Percentiles rank a stretch among this genome's conserved stretches.
Conservation (phyloP, 2,888 invertebrate genomes). For the Ypsolopha scabrella region DNA sequence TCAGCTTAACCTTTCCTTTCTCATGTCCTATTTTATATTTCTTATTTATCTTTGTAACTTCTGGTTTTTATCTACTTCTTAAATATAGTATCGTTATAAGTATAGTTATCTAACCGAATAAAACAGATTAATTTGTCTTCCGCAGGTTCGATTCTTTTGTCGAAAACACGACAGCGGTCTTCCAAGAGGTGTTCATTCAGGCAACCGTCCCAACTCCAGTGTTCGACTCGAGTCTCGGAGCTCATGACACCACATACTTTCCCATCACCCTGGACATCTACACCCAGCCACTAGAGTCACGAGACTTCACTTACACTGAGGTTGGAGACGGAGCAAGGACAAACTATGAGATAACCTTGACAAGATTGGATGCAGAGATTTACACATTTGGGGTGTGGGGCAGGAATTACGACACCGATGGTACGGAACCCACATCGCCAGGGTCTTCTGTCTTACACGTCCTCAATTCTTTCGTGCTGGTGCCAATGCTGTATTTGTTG, state of each 20-base stretch:
- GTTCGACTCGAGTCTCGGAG: slow-evolving; percentile 19
- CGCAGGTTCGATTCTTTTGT: slow-evolving; percentile 54
- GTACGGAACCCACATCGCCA: slow-evolving; percentile 29
- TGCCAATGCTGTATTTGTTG: neutral
- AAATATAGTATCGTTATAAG: no score
- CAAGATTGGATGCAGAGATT: slow-evolving; percentile 30
- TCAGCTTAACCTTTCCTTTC: no score
- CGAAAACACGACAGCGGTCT: slow-evolving; percentile 41
- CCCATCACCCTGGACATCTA: slow-evolving; percentile 60
- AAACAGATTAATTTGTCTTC: slow-evolving; percentile 9
- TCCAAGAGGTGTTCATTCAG: slow-evolving; percentile 51
- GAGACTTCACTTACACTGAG: slow-evolving; percentile 29
- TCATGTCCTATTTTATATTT: no score
- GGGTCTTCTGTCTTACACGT: neutral
- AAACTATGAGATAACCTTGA: slow-evolving; percentile 24
- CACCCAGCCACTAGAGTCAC: slow-evolving; percentile 56
- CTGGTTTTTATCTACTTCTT: no score
- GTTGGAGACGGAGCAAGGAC: slow-evolving; percentile 14
- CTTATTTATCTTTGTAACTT: no score
- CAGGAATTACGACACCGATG: slow-evolving; percentile 56
- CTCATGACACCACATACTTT: slow-evolving; percentile 44
- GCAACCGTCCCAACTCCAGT: slow-evolving; percentile 47
- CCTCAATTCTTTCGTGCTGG: slow-evolving; percentile 3
- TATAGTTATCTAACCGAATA: no score
- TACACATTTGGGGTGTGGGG: slow-evolving; percentile 67